Percentiles rank a stretch among this genome's conserved stretches.
phyloP scores from a whole-genome alignment of 2,113 vertebrate species.

The Hymenochirus boettgeri region DNA sequence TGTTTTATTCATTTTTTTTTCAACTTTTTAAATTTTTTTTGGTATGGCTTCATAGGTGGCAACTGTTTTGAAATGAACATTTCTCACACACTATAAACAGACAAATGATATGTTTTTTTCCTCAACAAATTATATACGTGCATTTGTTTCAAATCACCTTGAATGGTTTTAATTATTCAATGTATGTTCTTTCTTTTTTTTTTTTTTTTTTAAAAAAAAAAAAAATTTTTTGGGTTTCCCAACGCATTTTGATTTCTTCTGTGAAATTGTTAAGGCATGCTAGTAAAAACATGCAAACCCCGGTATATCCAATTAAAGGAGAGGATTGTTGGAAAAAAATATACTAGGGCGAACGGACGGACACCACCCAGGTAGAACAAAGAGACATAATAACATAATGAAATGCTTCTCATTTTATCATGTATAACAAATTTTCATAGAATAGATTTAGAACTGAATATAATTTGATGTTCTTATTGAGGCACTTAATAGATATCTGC shows the following conservation, averaged over 20 bases:
- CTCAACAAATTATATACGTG: conserved; percentile 39
- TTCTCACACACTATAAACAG: conserved; percentile 43
- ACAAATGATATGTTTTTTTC: conserved; percentile 35
- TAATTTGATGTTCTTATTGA: no score
- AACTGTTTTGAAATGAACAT: conserved; percentile 39
- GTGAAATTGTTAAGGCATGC: conserved; percentile 21
- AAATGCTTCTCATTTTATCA: no score
- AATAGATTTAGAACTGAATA: no score
- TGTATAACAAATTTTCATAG: no score
- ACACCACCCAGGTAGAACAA: not conserved
- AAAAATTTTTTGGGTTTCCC: not conserved
- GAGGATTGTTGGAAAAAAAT: conserved; percentile 5
- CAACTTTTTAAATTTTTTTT: no score
- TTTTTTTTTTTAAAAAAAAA: not conserved
- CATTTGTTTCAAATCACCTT: conserved; percentile 31
- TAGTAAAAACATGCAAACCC: conserved; percentile 35
- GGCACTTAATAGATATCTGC: no score
- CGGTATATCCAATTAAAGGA: conserved; percentile 21
- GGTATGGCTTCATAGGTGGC: conserved; percentile 33
- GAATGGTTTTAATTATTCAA: conserved; percentile 29
- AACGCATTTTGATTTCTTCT: conserved; percentile 3
- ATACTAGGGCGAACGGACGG: not conserved
- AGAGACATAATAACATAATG: not conserved
- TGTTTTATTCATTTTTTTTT: conserved; percentile 32
- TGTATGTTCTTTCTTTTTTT: conserved; percentile 6